Base-by-base conservation (phyloP, 1,140 invertebrate genomes). In the Heliconius hewitsoni region DNA sequence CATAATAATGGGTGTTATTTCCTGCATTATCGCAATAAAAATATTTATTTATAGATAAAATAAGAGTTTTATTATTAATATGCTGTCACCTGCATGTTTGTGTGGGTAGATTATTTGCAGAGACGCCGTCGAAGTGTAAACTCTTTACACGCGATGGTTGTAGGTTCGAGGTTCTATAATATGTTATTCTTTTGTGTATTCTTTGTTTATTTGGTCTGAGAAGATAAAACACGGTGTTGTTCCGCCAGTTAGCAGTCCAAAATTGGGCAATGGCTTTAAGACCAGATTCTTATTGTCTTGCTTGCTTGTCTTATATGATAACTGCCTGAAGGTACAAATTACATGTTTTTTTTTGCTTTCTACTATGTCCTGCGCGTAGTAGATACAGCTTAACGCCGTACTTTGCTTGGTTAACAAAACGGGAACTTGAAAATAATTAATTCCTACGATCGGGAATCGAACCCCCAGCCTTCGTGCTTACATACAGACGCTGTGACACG, bases 1-100 rank as follows among this genome's bases (percentile, higher is more conserved):
- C 77, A 78, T 78, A 78, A 78, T 78, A 78, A 78, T 74, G 37
- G 52, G 30, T 19, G 52, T 9, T 34, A 70, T 78, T 78, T 78
- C 77, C 77, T 74, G 77, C 11, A 78, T 42, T 57, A 71, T 74
- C 34, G 76, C 46, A 77, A 77, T 77, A 77, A 77, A 77, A 71
- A 60, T 76, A 77, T 77, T 55, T 77, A 72, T 72, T 72, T 72
- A 72, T 72, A 72, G 71, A 66, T 66, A 66, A 27, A 66, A 30
- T 66, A 66, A 30, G 27, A 27, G 27, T 66, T 16, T 66, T 66
- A 66, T 30, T 66, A 66, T 66, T 30, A 30, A 4, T 30, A 66
- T 16, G 60, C 60, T 66, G 27, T 66, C 27, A 66, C 60, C 1
- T 66, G 60, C 1, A n/a, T 66, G 60, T 30, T 66, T 66, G 3